Base-by-base conservation (phyloP, 1,140 invertebrate species). In the Drusus annulatus region DNA sequence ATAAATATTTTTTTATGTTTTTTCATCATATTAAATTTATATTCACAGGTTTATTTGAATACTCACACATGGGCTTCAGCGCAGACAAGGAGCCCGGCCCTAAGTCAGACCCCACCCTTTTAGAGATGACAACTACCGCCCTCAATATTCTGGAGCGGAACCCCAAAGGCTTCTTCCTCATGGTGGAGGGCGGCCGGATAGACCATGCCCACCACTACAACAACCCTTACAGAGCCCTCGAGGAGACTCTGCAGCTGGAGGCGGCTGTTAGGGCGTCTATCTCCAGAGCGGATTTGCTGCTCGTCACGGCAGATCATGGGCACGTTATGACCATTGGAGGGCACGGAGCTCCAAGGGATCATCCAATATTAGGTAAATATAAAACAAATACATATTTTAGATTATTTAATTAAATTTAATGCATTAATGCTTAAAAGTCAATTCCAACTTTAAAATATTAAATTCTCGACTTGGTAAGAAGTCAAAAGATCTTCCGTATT, bases 61-160 rank as follows among this genome's bases (percentile, higher is more conserved):
- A 92, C 84, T 92, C 91, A 15, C 91, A 92, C 80, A 92, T 92
- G 91, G 90, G 91, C 74, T 92, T 92, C 81, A 91, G 91, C 69
- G 87, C 88, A 23, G 89, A 90, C 74, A 85, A 87, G 19, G 87
- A 86, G 21, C 85, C 86, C 17, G 84, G 84, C n/a, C 82, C 86
- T 16, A 87, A 65, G 6, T 73, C 91, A 1, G 87, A 91, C 50
- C 94, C 94, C 0, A 92, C 91, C 10, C 85, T 98, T 1, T 91
- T 92, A 0, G 94, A 96, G 69, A 97, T 98, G 96, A 96, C 95
- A 0, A 87, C 91, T 73, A 93, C 94, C 45, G 96, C 96, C 0
- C 92, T 98, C 15, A 90, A 92, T 63, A 91, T 97, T 80, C 89
- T 98, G 15, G 88, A 89, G 21, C 94, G 93, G 84, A 95, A 93